These are phyloP conservation scores for Antitype chi DNA, from an alignment of 2,888 invertebrate genomes.

Conservation along the genomic window DNA sequence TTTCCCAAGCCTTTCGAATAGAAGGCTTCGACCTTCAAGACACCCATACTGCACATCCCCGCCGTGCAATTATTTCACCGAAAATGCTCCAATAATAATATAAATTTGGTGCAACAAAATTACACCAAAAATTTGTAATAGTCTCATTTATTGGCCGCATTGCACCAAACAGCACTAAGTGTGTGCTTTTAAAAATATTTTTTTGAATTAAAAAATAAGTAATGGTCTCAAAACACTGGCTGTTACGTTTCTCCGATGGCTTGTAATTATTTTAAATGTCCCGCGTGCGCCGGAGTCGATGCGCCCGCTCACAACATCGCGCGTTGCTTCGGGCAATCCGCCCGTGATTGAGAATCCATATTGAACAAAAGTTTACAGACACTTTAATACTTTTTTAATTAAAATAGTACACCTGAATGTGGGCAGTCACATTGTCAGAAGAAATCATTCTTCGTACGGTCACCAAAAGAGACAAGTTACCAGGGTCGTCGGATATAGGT, in stretches of 20 bases:
- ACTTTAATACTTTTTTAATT: slow-evolving; percentile 56
- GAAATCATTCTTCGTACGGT: not conserved
- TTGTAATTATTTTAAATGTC: slow-evolving; percentile 91
- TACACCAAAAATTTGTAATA: slow-evolving; percentile 78
- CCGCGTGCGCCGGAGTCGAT: slow-evolving; percentile 81
- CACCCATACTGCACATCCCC: slow-evolving; percentile 61
- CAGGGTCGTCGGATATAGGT: too few relatives aligned
- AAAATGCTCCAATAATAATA: slow-evolving; percentile 70
- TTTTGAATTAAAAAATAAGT: slow-evolving; percentile 90
- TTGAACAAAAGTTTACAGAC: slow-evolving; percentile 75
- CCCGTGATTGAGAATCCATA: slow-evolving; percentile 86
- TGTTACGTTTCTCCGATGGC: slow-evolving; percentile 89
- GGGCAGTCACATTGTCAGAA: not conserved
- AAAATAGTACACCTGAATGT: slow-evolving; percentile 43
- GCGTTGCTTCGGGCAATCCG: slow-evolving; percentile 82
- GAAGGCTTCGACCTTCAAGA: slow-evolving; percentile 45
- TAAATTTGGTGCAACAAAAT: slow-evolving; percentile 77
- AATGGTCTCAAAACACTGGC: slow-evolving; percentile 90
- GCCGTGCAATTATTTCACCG: slow-evolving; percentile 61
- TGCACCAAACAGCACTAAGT: slow-evolving; percentile 85
- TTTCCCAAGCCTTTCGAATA: slow-evolving; percentile 33
- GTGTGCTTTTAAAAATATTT: slow-evolving; percentile 85
- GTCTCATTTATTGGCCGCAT: slow-evolving; percentile 81
- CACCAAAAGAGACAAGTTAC: too few relatives aligned
- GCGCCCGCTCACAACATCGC: slow-evolving; percentile 63